Conservation (phyloP, 2,113 vertebrate species). For the Sphaerodactylus townsendi region DNA sequence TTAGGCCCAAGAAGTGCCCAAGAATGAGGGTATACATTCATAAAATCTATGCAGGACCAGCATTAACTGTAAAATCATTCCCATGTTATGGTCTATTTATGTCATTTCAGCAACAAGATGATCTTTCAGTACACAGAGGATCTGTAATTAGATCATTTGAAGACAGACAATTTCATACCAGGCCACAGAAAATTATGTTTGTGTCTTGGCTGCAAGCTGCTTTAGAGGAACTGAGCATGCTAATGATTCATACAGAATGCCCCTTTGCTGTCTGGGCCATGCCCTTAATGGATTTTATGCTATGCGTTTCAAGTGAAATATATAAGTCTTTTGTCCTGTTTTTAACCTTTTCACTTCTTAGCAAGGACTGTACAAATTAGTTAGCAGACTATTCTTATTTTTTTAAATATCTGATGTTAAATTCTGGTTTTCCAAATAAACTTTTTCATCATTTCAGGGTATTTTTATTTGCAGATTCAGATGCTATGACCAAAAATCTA, state of each 20-base stretch:
- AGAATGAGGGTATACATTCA: no score
- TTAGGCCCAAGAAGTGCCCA: no score
- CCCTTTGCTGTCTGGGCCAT: not conserved
- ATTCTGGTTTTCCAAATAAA: not conserved
- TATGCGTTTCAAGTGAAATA: not conserved
- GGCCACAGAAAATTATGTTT: no score
- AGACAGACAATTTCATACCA: no score
- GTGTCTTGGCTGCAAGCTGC: not conserved
- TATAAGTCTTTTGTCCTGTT: not conserved
- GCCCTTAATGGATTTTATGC: constrained; percentile 10
- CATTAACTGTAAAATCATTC: no score
- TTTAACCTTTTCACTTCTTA: not conserved
- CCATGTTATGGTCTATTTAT: no score
- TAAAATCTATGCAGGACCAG: no score
- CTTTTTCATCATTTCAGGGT: not conserved
- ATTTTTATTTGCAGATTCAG: not conserved
- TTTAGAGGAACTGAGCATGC: not conserved
- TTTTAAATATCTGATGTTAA: not conserved
- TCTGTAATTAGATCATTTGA: no score
- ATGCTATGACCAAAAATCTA: not conserved
- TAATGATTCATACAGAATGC: not conserved
- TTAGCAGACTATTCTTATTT: not conserved
- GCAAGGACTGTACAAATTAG: not conserved
- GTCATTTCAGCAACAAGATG: no score
- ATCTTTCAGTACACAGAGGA: no score